Evolutionary conservation across 2,113 vertebrate genomes (phyloP).

Genomic region (Serinus canaria): DNA sequence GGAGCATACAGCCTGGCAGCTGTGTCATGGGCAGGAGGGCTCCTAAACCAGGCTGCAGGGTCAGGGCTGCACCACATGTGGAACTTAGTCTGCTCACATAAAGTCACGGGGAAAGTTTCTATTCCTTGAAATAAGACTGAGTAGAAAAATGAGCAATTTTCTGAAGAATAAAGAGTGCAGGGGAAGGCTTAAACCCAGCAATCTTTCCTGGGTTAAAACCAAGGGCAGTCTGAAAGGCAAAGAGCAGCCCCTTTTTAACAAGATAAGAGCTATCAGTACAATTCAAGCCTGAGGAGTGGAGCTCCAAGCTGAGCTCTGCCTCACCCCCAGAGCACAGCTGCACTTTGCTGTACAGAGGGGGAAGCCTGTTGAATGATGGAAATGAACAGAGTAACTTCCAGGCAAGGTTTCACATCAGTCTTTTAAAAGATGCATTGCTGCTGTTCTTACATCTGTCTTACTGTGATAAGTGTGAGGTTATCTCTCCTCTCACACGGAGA

Average conservation of each 20-base stretch:
- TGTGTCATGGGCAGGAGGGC: accelerated
- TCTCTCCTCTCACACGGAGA: not conserved
- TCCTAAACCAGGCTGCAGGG: not conserved
- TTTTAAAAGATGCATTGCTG: not conserved
- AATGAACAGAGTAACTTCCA: not conserved
- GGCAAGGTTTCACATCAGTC: not conserved
- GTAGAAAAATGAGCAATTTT: not conserved
- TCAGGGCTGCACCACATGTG: not conserved
- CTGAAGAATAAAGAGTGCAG: not conserved
- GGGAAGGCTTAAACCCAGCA: not conserved
- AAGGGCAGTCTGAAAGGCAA: not conserved
- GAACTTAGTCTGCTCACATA: not conserved
- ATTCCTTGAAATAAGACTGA: not conserved
- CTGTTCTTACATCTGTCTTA: not conserved
- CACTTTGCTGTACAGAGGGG: not conserved
- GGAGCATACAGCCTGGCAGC: not conserved
- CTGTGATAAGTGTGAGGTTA: not conserved
- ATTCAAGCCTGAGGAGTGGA: not conserved
- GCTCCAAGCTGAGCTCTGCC: not conserved
- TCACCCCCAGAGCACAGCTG: not conserved
- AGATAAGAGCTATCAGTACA: not conserved
- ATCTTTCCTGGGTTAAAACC: not conserved
- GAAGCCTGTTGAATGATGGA: not conserved
- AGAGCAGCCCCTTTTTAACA: not conserved
- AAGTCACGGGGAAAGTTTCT: not conserved